These are phyloP conservation scores for Falco concolor DNA, from an alignment of 2,797 vertebrate genomes.

Conservation along the genomic window DNA sequence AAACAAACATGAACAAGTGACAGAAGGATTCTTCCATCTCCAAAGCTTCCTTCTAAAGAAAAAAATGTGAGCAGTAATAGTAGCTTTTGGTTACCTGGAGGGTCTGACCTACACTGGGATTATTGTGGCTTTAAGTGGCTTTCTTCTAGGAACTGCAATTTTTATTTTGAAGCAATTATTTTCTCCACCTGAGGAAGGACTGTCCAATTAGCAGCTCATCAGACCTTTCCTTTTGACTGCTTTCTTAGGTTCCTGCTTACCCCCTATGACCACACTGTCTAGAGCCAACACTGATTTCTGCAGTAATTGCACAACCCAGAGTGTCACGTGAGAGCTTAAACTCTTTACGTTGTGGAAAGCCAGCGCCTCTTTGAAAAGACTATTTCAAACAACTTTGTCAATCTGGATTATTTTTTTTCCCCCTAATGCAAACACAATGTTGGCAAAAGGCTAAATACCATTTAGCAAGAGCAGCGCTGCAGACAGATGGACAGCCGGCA, in stretches of 20 bases:
- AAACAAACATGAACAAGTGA: background rate
- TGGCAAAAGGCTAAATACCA: background rate
- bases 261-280: background rate
- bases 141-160: background rate
- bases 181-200: background rate
- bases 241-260: background rate
- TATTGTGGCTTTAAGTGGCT: background rate
- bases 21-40: background rate
- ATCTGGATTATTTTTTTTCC: background rate
- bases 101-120: background rate
- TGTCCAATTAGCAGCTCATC: background rate
- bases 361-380: background rate
- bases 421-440: background rate
- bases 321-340: slow-evolving; percentile 15
- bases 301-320: background rate
- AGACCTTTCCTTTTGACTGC: background rate
- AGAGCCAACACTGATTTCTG: background rate
- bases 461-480: background rate
- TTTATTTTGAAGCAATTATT: background rate
- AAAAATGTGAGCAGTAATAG: background rate
- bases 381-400: background rate
- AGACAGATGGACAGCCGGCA: background rate
- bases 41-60: background rate
- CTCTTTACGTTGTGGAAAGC: background rate
- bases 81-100: background rate